A percentile compares a stretch with the other conserved stretches of the same genome.
phyloP scores from a whole-genome alignment of 2,797 vertebrate species.

The Lophotriccus pileatus region DNA sequence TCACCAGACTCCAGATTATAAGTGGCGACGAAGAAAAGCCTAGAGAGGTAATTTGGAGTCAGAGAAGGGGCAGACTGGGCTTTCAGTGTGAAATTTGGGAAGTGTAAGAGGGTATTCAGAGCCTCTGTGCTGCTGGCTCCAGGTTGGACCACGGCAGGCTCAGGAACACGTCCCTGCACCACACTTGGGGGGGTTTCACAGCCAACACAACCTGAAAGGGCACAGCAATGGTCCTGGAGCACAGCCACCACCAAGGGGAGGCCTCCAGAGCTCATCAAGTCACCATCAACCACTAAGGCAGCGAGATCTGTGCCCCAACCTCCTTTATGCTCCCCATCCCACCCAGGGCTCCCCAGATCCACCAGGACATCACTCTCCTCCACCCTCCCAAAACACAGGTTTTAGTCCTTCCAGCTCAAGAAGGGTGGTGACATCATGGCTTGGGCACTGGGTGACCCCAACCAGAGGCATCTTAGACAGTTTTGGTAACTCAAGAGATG shows the following conservation, averaged over 20 bases:
- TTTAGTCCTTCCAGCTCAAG: neutral
- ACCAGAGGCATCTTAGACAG: neutral
- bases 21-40: neutral
- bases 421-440: neutral
- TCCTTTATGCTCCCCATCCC: neutral
- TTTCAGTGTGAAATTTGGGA: neutral
- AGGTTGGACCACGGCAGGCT: neutral
- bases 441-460: neutral
- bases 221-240: neutral
- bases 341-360: neutral
- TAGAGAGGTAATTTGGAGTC: neutral
- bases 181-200: neutral
- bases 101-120: neutral
- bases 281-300: neutral
- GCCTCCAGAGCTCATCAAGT: neutral
- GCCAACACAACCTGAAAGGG: neutral
- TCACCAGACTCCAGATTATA: neutral
- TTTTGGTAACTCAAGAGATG: neutral
- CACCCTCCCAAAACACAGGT: neutral
- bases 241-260: rapidly evolving
- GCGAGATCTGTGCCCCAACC: rapidly evolving
- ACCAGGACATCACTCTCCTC: neutral
- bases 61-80: neutral
- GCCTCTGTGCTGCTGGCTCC: neutral
- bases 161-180: neutral